Conservation (phyloP, 2,113 vertebrate species). For the Megaceryle torquata region DNA sequence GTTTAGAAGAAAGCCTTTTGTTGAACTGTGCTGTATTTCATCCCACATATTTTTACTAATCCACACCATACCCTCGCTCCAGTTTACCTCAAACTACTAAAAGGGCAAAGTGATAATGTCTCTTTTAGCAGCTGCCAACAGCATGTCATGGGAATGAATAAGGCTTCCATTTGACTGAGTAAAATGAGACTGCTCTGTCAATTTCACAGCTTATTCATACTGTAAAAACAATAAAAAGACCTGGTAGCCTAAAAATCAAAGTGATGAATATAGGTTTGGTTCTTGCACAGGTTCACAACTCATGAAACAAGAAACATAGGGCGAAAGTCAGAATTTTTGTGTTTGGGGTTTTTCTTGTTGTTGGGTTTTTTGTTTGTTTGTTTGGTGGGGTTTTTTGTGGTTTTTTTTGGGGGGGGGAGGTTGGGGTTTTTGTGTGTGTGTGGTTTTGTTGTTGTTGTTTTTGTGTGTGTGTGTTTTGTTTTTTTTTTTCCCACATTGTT, state of each 20-base stretch:
- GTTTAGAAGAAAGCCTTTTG: constrained; percentile 12
- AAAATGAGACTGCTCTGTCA: neutral
- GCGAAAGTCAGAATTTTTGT: neutral
- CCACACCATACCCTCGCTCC: neutral
- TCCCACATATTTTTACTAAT: constrained; percentile 33
- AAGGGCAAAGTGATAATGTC: constrained; percentile 19
- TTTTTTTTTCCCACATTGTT: neutral
- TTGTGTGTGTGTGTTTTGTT: too few species aligned
- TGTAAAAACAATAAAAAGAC: neutral
- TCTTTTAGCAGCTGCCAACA: constrained; percentile 38
- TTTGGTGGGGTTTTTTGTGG: too few species aligned
- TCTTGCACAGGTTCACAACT: neutral
- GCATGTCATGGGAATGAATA: neutral
- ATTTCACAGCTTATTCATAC: neutral
- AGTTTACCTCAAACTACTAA: neutral
- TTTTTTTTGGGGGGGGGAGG: too few species aligned
- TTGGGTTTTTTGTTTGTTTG: too few species aligned
- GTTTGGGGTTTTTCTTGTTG: neutral
- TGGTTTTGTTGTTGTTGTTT: too few species aligned
- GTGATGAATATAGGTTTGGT: neutral
- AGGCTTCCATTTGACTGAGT: neutral
- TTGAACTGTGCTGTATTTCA: neutral
- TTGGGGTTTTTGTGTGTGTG: too few species aligned
- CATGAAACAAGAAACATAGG: neutral
- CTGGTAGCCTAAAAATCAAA: neutral